Percentiles rank a stretch among this genome's conserved stretches.
These are phyloP conservation scores for Rapana venosa DNA, from an alignment of 2,888 invertebrate species.

Conservation along the genomic window DNA sequence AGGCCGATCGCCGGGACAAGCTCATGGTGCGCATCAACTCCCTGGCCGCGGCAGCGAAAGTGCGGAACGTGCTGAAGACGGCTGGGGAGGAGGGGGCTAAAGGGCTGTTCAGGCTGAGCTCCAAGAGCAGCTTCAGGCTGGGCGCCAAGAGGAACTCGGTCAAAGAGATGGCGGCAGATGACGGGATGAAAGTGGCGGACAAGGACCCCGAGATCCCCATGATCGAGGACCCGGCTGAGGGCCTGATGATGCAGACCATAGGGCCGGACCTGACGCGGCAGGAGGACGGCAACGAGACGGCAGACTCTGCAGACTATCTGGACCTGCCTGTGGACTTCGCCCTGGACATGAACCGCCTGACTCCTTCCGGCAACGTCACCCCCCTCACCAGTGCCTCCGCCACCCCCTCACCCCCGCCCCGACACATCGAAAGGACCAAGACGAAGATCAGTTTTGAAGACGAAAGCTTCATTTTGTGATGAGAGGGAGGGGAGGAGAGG, in stretches of 20 bases:
- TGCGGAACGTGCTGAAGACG: slow-evolving; percentile 38
- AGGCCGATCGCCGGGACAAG: slow-evolving; percentile 71
- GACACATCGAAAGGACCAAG: slow-evolving; percentile 25
- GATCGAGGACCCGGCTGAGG: slow-evolving; percentile 53
- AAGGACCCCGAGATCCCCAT: neutral
- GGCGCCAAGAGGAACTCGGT: neutral
- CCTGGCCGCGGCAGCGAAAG: slow-evolving; percentile 49
- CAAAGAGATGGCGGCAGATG: neutral
- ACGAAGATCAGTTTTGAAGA: slow-evolving; percentile 47
- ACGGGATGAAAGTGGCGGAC: neutral
- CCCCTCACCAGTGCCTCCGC: slow-evolving; percentile 41
- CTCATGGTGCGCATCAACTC: slow-evolving; percentile 64
- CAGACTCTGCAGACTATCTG: slow-evolving; percentile 62
- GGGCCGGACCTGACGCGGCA: neutral
- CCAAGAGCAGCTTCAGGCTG: slow-evolving; percentile 17
- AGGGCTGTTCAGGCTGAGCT: slow-evolving; percentile 51
- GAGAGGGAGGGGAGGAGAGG: neutral
- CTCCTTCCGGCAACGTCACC: slow-evolving; percentile 25
- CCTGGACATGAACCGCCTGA: slow-evolving; percentile 42
- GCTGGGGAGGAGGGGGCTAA: slow-evolving; percentile 32
- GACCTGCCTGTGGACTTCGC: slow-evolving; percentile 58
- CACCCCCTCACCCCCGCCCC: slow-evolving; percentile 37
- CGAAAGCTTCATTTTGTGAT: slow-evolving; percentile 51
- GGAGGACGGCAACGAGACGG: slow-evolving; percentile 53
- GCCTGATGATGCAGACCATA: slow-evolving; percentile 49